Evolutionary conservation across 2,888 invertebrate species (phyloP).

Genomic region (Dyspetes luteomarginatus): DNA sequence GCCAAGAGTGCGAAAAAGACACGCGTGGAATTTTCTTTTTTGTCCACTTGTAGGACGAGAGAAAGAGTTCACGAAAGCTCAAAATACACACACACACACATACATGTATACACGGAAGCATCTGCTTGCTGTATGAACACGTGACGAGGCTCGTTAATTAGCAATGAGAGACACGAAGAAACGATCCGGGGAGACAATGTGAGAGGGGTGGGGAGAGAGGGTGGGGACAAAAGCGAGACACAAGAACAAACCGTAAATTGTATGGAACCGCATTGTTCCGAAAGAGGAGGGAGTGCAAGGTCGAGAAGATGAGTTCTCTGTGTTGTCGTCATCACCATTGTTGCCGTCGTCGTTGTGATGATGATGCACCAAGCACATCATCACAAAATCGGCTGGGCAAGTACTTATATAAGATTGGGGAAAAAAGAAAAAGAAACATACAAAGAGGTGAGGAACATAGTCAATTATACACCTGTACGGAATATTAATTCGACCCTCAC

Average conservation of each 20-base stretch:
- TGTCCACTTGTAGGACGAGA: constrained; percentile 16
- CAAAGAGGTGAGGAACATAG: background rate
- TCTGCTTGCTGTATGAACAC: constrained; percentile 33
- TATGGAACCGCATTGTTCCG: constrained; percentile 67
- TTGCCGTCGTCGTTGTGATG: constrained; percentile 6
- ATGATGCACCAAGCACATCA: constrained; percentile 27
- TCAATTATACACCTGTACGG: constrained; percentile 9
- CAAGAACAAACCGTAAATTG: constrained; percentile 60
- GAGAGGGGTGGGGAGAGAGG: background rate
- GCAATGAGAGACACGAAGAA: constrained; percentile 47
- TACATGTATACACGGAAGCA: constrained; percentile 1
- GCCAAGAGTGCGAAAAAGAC: constrained; percentile 16
- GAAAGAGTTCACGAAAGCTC: constrained; percentile 32
- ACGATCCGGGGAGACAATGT: constrained; percentile 1
- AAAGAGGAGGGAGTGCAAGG: constrained; percentile 64
- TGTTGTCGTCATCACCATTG: background rate
- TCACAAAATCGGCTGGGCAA: background rate
- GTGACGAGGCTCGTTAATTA: constrained; percentile 63
- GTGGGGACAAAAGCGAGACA: constrained; percentile 34
- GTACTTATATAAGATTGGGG: background rate
- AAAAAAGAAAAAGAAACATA: background rate
- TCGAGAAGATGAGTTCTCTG: constrained; percentile 53
- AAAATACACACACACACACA: background rate
- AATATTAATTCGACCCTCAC: constrained; percentile 50
- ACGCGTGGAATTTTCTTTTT: constrained; percentile 42